phyloP scores from a whole-genome alignment of 1,140 invertebrate species.

The Pseudomyrmex concolor region DNA sequence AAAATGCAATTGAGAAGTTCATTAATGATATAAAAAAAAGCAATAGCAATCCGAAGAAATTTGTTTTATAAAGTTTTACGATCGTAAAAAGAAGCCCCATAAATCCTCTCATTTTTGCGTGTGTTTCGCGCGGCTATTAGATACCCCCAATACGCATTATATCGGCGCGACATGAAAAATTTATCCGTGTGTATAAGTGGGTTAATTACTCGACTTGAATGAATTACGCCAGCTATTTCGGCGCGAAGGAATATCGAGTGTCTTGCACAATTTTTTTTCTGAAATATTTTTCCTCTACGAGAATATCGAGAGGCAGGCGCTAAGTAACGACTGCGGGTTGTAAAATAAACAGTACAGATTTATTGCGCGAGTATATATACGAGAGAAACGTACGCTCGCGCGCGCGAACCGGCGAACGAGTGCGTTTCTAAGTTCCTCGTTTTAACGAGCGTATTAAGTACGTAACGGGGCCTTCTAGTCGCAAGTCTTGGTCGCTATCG shows the following conservation, averaged over 20 bases:
- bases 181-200: neutral
- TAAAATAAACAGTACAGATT: constrained; percentile 58
- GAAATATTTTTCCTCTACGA: neutral
- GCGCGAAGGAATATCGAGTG: neutral
- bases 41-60: no score
- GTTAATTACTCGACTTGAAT: constrained; percentile 33
- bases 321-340: constrained; percentile 40
- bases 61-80: neutral
- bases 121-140: neutral
- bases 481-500: constrained; percentile 32
- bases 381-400: constrained; percentile 29
- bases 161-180: constrained; percentile 5
- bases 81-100: neutral
- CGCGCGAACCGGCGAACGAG: constrained; percentile 11
- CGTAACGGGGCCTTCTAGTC: constrained; percentile 52
- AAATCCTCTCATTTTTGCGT: no score
- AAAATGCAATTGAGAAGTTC: no score
- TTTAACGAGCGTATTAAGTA: constrained; percentile 62
- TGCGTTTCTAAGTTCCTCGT: constrained; percentile 56
- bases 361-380: constrained; percentile 25
- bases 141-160: constrained; percentile 5
- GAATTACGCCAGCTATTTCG: constrained; percentile 33
- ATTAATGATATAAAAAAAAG: no score
- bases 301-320: constrained; percentile 30
- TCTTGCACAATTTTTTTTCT: neutral